Conservation (phyloP, 2,797 vertebrate species). For the Etheostoma perlongum region DNA sequence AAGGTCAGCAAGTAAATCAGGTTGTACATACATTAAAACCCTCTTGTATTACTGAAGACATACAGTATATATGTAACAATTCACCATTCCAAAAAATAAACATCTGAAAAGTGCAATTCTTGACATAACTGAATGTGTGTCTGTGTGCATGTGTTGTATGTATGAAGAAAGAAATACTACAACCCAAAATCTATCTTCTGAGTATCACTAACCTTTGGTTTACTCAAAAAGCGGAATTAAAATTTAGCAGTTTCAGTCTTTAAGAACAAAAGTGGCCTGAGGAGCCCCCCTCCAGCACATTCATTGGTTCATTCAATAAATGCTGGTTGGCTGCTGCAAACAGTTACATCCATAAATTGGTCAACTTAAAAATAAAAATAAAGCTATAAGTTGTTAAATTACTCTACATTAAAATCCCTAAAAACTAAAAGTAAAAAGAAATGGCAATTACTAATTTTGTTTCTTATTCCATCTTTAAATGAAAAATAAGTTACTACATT, state of each 20-base stretch:
- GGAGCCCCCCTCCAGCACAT: not conserved
- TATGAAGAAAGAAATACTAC: not conserved
- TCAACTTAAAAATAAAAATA: not conserved
- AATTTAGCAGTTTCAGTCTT: not conserved
- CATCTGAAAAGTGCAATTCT: conserved; percentile 58
- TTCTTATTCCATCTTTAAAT: not conserved
- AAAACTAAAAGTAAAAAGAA: not conserved
- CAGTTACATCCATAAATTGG: not conserved
- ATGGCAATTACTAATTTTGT: no score
- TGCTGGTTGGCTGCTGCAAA: not conserved
- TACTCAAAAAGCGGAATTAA: conserved; percentile 17
- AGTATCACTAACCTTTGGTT: conserved; percentile 17
- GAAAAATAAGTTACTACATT: fast-evolving
- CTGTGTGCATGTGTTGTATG: conserved; percentile 36
- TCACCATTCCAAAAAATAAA: conserved; percentile 58
- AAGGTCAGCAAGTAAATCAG: conserved; percentile 36
- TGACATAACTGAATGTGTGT: conserved; percentile 21
- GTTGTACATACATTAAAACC: conserved; percentile 49
- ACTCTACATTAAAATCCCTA: not conserved
- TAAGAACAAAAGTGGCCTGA: not conserved
- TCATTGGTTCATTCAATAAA: not conserved
- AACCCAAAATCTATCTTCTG: conserved; percentile 6
- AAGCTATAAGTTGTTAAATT: not conserved
- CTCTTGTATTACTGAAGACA: conserved; percentile 40
- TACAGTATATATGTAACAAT: conserved; percentile 61